These are phyloP conservation scores for Ranitomeya imitator DNA, from an alignment of 2,113 vertebrate genomes.

Conservation along the genomic window DNA sequence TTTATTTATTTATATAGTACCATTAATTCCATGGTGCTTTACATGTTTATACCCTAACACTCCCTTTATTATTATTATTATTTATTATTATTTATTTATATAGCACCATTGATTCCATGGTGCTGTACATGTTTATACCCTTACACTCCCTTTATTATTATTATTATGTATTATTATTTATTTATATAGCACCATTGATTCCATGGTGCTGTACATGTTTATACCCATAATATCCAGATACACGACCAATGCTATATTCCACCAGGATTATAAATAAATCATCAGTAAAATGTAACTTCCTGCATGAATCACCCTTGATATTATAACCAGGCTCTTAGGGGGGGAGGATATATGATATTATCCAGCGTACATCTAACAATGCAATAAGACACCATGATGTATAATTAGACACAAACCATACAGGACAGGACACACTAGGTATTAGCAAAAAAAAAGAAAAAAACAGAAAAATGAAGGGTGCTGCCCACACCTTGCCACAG, in stretches of 20 bases:
- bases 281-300: conserved; percentile 17
- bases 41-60: no score
- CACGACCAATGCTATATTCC: background rate
- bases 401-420: background rate
- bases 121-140: no score
- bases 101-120: no score
- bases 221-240: background rate
- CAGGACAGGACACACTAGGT: background rate
- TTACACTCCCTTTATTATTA: no score
- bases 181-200: no score
- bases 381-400: background rate
- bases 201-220: background rate
- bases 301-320: conserved; percentile 22
- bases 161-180: no score
- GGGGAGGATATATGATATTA: background rate
- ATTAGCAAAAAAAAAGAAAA: background rate
- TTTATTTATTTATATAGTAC: no score
- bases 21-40: no score
- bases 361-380: background rate
- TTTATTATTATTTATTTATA: no score
- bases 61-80: no score
- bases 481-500: background rate
- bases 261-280: conserved; percentile 21
- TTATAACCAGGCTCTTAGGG: conserved; percentile 2
- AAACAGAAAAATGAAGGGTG: background rate